Evolutionary conservation across 2,113 vertebrate genomes (phyloP).

Genomic region (Phocoena sinus): DNA sequence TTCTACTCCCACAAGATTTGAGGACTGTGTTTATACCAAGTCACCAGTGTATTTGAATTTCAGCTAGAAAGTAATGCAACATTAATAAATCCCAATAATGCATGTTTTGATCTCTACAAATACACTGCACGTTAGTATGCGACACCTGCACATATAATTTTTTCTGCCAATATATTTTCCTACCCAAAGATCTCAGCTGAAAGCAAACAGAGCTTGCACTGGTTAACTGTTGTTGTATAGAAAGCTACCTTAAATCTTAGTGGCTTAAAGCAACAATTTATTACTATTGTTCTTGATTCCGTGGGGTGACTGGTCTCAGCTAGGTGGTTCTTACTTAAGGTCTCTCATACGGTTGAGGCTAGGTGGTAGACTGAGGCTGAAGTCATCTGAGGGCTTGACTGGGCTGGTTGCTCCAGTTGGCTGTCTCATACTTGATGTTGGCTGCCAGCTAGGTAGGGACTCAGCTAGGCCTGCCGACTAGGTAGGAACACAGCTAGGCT

Average conservation of each 20-base stretch:
- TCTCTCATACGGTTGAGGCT: background rate
- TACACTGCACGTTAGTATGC: background rate
- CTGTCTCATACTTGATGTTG: background rate
- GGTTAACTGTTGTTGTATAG: background rate
- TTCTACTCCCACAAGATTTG: background rate
- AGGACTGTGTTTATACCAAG: background rate
- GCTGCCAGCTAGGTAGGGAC: background rate
- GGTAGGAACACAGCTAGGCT: background rate
- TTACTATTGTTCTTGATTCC: background rate
- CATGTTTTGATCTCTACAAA: background rate
- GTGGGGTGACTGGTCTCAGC: background rate
- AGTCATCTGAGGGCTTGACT: background rate
- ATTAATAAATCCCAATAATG: background rate
- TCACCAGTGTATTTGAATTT: background rate
- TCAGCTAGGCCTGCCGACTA: background rate
- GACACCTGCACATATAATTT: background rate
- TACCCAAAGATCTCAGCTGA: background rate
- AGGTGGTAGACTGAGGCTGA: background rate
- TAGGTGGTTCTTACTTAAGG: background rate
- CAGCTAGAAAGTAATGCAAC: background rate
- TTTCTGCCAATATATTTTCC: background rate
- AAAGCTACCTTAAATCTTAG: background rate
- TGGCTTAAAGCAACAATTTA: background rate
- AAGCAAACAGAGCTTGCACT: background rate
- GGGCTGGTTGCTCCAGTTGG: background rate